Conservation (phyloP, 2,113 vertebrate genomes). For the Astatotilapia flaviijosephi region DNA sequence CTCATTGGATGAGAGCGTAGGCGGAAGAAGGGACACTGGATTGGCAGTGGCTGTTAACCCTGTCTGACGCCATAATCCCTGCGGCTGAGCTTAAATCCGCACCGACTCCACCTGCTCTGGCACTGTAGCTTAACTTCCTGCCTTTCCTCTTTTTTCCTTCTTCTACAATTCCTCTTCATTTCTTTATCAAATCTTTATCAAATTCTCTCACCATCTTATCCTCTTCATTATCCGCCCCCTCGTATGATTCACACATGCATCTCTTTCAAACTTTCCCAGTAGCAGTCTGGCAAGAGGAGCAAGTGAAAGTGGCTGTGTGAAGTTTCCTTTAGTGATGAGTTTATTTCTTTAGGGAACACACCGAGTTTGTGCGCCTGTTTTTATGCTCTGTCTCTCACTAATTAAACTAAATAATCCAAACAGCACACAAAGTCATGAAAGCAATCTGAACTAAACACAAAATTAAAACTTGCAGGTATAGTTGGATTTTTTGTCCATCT, state of each 20-base stretch:
- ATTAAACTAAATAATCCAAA: background rate
- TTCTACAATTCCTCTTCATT: background rate
- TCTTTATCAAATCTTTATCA: background rate
- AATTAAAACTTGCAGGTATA: background rate
- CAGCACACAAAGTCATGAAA: background rate
- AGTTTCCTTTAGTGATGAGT: background rate
- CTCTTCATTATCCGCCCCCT: background rate
- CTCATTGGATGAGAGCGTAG: conserved; percentile 3
- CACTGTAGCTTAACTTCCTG: background rate
- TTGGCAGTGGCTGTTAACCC: conserved; percentile 46
- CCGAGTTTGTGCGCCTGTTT: background rate
- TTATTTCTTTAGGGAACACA: conserved; percentile 6
- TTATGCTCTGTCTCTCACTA: background rate
- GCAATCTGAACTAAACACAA: background rate
- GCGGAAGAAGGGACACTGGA: background rate
- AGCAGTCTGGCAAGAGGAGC: background rate
- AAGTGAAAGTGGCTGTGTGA: background rate
- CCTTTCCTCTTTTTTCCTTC: background rate
- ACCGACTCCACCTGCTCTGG: conserved; percentile 45
- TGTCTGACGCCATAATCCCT: conserved; percentile 54
- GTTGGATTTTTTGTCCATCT: background rate
- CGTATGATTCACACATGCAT: background rate
- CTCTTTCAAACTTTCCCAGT: background rate
- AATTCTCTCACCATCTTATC: background rate
- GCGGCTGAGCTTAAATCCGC: conserved; percentile 49